Evolutionary conservation across 2,888 invertebrate species (phyloP).

Genomic region (Escarpia spicata): DNA sequence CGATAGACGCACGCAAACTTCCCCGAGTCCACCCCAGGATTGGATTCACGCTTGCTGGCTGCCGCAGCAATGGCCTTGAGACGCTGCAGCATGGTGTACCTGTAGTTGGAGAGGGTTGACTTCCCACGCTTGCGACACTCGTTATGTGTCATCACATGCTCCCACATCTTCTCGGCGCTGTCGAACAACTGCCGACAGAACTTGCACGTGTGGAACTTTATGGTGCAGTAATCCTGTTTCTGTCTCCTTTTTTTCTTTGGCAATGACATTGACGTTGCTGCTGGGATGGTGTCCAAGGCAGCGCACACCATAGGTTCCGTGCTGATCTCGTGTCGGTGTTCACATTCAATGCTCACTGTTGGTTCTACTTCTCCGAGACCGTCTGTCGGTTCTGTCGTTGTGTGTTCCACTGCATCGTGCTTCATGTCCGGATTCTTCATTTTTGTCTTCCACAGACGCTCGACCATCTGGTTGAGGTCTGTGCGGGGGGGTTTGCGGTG

Average conservation of each 20-base stretch:
- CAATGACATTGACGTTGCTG: background rate
- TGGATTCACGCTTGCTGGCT: background rate
- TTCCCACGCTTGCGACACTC: constrained; percentile 28
- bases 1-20: background rate
- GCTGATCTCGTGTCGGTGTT: background rate
- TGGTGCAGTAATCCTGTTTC: constrained; percentile 28
- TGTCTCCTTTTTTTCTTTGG: background rate
- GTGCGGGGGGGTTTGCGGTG: background rate
- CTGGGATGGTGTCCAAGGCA: background rate
- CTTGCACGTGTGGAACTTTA: constrained; percentile 39
- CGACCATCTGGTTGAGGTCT: constrained; percentile 38
- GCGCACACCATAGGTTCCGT: background rate
- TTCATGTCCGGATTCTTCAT: constrained; percentile 23
- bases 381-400: background rate
- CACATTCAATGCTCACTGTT: background rate
- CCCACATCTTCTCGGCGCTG: constrained; percentile 36
- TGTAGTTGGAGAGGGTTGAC: constrained; percentile 32
- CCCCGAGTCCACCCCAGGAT: constrained; percentile 19
- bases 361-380: background rate
- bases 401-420: background rate
- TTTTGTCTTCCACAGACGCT: constrained; percentile 41
- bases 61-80: background rate
- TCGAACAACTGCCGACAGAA: constrained; percentile 37
- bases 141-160: constrained; percentile 36
- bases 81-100: constrained; percentile 13